phyloP scores from a whole-genome alignment of 2,797 vertebrate genomes.

The Smutsia gigantea region DNA sequence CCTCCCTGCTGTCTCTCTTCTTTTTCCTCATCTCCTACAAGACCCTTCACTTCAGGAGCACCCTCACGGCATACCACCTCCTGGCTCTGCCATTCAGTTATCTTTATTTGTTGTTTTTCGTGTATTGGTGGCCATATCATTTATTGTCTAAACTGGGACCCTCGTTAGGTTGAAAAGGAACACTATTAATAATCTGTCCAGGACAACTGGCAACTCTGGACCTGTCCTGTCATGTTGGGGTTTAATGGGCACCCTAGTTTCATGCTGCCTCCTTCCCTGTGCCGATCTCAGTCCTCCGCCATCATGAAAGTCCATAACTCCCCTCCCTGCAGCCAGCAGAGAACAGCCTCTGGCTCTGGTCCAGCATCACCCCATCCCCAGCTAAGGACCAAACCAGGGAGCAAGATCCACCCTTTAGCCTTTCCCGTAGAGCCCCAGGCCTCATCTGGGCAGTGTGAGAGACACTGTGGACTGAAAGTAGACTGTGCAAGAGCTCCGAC shows the following conservation, averaged over 20 bases:
- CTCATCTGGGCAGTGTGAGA: neutral
- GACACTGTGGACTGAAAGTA: slow-evolving; percentile 69
- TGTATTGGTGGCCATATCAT: neutral
- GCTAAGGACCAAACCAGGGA: too few relatives aligned
- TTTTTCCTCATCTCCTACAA: neutral
- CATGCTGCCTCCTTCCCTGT: neutral
- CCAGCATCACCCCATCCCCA: accelerated
- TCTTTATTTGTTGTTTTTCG: neutral
- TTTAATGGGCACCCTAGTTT: neutral
- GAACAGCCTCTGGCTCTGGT: neutral
- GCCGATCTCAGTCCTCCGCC: neutral
- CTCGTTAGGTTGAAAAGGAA: neutral
- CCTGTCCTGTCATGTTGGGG: neutral
- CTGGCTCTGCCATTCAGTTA: neutral
- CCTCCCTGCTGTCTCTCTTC: neutral
- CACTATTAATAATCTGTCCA: neutral
- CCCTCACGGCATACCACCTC: neutral
- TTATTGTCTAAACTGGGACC: neutral
- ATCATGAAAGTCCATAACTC: neutral
- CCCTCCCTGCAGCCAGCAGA: neutral
- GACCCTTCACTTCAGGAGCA: neutral
- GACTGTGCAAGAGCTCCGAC: slow-evolving; percentile 78
- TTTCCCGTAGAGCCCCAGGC: neutral
- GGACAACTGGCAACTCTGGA: neutral
- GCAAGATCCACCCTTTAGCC: neutral